A percentile compares a stretch with the other conserved stretches of the same genome.
Evolutionary conservation across 1,140 invertebrate species (phyloP).

Genomic region (Drosophila subobscura): DNA sequence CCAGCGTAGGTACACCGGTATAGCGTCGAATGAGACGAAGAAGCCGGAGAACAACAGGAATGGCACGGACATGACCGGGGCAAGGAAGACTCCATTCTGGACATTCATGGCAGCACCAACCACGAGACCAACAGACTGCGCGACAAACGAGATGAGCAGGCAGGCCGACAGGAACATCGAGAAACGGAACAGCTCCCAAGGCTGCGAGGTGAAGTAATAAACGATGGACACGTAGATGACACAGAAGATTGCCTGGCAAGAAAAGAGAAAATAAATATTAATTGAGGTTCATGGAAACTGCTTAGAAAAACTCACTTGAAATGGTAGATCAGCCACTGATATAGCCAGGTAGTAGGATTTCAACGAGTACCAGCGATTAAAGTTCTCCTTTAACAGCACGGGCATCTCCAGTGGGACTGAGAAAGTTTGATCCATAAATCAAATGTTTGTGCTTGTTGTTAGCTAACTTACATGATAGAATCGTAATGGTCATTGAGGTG

Average conservation of each 20-base stretch:
- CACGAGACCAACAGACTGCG: slow-evolving; percentile 96
- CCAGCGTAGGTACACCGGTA: slow-evolving; percentile 97
- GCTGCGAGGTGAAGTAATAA: slow-evolving; percentile 97
- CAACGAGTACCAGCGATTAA: slow-evolving; percentile 98
- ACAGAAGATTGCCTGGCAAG: slow-evolving; percentile 92
- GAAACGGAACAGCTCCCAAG: slow-evolving; percentile 92
- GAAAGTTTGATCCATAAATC: too few species aligned
- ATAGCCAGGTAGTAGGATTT: slow-evolving; percentile 98
- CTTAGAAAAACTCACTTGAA: slow-evolving; percentile 90
- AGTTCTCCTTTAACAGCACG: slow-evolving; percentile 96
- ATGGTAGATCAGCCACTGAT: slow-evolving; percentile 97
- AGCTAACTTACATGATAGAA: slow-evolving; percentile 94
- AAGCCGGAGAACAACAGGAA: slow-evolving; percentile 98
- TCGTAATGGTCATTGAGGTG: slow-evolving; percentile 98
- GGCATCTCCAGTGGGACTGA: slow-evolving; percentile 97
- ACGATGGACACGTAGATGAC: slow-evolving; percentile 96
- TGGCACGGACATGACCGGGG: slow-evolving; percentile 97
- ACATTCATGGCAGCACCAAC: slow-evolving; percentile 98
- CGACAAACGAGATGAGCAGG: slow-evolving; percentile 96
- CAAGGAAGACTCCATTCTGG: slow-evolving; percentile 97
- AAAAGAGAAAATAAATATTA: background rate
- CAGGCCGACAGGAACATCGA: slow-evolving; percentile 95
- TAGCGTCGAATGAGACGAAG: slow-evolving; percentile 98
- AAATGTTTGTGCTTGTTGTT: too few species aligned
- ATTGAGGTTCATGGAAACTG: background rate